A percentile compares a stretch with the other conserved stretches of the same genome.
These are phyloP conservation scores for Umimayanthus kanabou DNA, from an alignment of 92 coral and sea anemone species.

Conservation along the genomic window DNA sequence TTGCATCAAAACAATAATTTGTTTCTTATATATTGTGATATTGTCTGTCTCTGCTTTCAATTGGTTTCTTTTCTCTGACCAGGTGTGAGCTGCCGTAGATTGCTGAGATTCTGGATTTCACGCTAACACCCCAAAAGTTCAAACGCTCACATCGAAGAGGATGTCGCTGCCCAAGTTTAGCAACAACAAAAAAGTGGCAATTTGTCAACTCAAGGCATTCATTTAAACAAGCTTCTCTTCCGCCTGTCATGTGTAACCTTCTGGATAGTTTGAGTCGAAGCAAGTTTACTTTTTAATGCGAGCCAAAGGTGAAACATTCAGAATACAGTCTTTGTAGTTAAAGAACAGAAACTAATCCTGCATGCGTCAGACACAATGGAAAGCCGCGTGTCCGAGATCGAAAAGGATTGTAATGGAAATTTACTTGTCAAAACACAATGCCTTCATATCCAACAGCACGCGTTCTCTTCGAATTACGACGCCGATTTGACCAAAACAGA, in stretches of 20 bases:
- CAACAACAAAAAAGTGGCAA: constrained; percentile 18
- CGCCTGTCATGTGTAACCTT: neutral
- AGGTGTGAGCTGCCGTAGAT: constrained; percentile 51
- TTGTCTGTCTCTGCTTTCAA: constrained; percentile 43
- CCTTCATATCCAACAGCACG: constrained; percentile 55
- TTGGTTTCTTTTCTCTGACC: constrained; percentile 49
- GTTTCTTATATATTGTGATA: constrained; percentile 43
- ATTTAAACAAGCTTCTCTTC: neutral
- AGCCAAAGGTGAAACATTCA: constrained; percentile 27
- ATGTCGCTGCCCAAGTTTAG: neutral
- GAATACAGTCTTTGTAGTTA: constrained; percentile 38
- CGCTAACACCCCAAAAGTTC: constrained; percentile 26
- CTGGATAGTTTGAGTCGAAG: neutral
- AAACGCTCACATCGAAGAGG: neutral
- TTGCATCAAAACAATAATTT: constrained; percentile 46
- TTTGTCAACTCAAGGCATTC: neutral
- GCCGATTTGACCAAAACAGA: constrained; percentile 37
- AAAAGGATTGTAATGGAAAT: constrained; percentile 74
- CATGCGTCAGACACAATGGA: constrained; percentile 67
- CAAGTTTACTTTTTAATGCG: constrained; percentile 6
- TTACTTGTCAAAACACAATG: constrained; percentile 65
- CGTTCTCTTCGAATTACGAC: constrained; percentile 43
- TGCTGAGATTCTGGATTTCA: neutral
- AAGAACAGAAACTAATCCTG: constrained; percentile 52
- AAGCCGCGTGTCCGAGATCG: constrained; percentile 63